phyloP scores from a whole-genome alignment of 2,797 vertebrate species.

The Gymnopithys bicolor region DNA sequence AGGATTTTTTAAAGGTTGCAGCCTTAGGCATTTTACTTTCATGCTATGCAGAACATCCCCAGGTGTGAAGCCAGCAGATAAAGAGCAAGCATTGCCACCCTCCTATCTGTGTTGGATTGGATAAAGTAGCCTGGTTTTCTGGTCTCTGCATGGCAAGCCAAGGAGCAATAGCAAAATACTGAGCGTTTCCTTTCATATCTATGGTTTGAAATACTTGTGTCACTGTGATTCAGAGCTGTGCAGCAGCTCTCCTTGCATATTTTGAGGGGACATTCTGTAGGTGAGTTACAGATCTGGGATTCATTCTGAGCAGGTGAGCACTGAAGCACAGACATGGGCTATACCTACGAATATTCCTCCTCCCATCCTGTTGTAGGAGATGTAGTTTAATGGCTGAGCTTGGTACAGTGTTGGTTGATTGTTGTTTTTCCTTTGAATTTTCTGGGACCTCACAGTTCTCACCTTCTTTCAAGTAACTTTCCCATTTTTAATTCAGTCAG shows the following conservation, averaged over 20 bases:
- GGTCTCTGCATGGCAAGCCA: not conserved
- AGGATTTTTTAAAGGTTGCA: not conserved
- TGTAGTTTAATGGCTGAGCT: not conserved
- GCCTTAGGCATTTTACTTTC: not conserved
- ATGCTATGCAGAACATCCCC: not conserved
- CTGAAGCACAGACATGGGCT: accelerated
- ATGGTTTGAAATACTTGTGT: accelerated
- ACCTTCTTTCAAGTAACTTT: too few relatives aligned
- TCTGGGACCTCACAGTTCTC: not conserved
- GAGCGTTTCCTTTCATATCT: not conserved
- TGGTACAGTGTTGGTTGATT: not conserved
- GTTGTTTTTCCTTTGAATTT: not conserved
- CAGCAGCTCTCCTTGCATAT: not conserved
- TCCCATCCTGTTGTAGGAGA: not conserved
- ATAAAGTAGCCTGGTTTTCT: not conserved
- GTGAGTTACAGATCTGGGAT: not conserved
- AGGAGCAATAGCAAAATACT: not conserved
- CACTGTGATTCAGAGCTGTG: not conserved
- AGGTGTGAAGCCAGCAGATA: not conserved
- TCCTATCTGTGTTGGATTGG: accelerated
- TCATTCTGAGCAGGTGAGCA: not conserved
- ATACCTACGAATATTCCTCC: not conserved
- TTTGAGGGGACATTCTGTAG: not conserved
- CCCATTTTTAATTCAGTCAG: too few relatives aligned
- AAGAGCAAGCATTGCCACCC: not conserved